phyloP scores from a whole-genome alignment of 2,113 vertebrate species.

The Petromus typicus region DNA sequence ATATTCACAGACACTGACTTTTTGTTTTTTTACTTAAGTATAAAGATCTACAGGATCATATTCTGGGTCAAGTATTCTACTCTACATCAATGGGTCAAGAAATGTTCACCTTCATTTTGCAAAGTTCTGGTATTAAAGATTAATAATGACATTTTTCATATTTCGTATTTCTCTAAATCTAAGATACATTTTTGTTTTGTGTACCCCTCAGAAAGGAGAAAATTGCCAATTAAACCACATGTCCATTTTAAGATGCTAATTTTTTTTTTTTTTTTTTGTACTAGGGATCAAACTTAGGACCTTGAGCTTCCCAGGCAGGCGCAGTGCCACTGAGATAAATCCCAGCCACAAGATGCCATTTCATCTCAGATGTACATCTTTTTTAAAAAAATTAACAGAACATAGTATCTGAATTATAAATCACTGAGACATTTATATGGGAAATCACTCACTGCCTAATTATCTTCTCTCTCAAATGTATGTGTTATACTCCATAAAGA shows the following conservation, averaged over 20 bases:
- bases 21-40: background rate
- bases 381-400: constrained; percentile 42
- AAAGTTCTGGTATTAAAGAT: constrained; percentile 30
- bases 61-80: constrained; percentile 22
- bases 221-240: constrained; percentile 10
- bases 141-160: constrained; percentile 37
- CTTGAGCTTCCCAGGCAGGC: no score
- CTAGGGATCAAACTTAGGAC: no score
- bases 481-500: background rate
- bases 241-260: no score
- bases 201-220: background rate
- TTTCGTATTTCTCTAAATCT: background rate
- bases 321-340: no score
- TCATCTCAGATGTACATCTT: background rate
- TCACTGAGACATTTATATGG: background rate
- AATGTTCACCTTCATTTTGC: background rate
- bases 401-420: background rate
- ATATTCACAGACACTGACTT: constrained; percentile 39
- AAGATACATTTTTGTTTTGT: constrained; percentile 26
- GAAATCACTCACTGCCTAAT: background rate
- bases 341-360: constrained; percentile 35
- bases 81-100: constrained; percentile 31
- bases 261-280: no score
- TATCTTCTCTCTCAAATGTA: background rate
- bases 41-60: background rate